Conservation (phyloP, 2,888 invertebrate species). For the Drosophila anomalipes region DNA sequence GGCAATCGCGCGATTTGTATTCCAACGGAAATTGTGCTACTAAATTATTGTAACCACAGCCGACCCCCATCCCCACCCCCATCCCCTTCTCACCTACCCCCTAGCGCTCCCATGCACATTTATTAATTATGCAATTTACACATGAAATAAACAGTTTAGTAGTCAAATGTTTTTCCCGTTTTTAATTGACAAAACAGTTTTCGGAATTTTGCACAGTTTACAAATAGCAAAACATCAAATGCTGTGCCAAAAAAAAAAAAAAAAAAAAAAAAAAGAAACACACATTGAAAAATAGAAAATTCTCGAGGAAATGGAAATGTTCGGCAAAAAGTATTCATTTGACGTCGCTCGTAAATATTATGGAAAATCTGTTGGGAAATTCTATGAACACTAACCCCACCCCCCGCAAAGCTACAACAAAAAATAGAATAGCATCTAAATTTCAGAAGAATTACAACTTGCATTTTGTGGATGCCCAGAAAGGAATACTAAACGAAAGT, state of each 20-base stretch:
- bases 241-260: constrained; percentile 24
- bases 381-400: constrained; percentile 13
- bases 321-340: constrained; percentile 19
- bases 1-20: constrained; percentile 20
- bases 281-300: constrained; percentile 5
- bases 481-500: constrained; percentile 11
- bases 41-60: constrained; percentile 20
- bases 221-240: constrained; percentile 12
- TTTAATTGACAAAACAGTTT: constrained; percentile 29
- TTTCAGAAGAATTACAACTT: constrained; percentile 30
- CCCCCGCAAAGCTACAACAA: not conserved
- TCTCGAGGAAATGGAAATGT: constrained; percentile 8
- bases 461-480: constrained; percentile 7
- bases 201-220: constrained; percentile 3
- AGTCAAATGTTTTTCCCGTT: constrained; percentile 18
- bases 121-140: constrained; percentile 39
- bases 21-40: constrained; percentile 38
- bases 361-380: constrained; percentile 38
- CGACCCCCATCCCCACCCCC: not conserved
- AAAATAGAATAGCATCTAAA: not conserved
- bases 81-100: too few relatives aligned
- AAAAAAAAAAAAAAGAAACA: not conserved
- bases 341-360: constrained; percentile 45
- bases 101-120: not conserved
- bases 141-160: constrained; percentile 28